Evolutionary conservation across 1,140 invertebrate genomes (phyloP).

Genomic region (Linepithema humile): DNA sequence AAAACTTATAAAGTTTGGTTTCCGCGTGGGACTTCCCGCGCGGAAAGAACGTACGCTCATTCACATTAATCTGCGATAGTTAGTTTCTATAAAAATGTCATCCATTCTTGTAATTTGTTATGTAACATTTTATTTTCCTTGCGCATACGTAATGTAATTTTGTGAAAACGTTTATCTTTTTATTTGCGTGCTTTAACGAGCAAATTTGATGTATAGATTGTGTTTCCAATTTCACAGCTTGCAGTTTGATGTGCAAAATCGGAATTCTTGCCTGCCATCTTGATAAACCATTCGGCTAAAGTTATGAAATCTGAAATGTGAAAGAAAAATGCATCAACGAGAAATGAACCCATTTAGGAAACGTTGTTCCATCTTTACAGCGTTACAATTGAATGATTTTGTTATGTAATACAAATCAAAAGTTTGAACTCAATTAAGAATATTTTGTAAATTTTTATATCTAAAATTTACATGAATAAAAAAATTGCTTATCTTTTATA

Average conservation of each 20-base stretch:
- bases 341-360: neutral
- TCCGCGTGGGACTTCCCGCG: neutral
- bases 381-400: neutral
- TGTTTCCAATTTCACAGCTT: neutral
- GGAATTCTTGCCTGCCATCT: constrained; percentile 14
- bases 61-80: neutral
- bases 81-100: neutral
- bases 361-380: neutral
- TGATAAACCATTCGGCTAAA: neutral
- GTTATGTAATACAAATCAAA: neutral
- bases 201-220: constrained; percentile 3
- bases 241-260: neutral
- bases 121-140: neutral
- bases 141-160: neutral
- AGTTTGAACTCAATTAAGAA: neutral
- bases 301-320: neutral
- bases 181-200: neutral
- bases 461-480: too few relatives aligned
- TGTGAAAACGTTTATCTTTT: constrained; percentile 26
- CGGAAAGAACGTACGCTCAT: neutral
- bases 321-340: neutral
- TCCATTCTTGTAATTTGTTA: constrained; percentile 4
- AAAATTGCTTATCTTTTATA: too few relatives aligned
- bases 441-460: neutral
- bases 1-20: neutral